Evolutionary conservation across 1,140 invertebrate species (phyloP), one percentile per base, ranked within the genome.

Genomic region (Polyergus mexicanus): DNA sequence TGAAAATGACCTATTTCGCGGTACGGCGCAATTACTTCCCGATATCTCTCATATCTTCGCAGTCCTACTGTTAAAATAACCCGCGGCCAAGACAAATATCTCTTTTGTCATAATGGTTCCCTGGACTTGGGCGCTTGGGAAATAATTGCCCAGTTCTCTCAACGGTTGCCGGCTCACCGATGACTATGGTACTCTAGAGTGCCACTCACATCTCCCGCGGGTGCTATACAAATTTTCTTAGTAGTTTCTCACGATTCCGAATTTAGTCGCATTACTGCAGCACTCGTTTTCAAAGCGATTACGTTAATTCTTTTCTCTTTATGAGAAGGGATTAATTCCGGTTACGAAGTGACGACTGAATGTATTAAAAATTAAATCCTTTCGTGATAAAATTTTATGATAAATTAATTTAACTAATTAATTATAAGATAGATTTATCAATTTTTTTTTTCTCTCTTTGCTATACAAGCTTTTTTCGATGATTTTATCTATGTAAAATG

Each of bases 71-170:
- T 80, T 80, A 83, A 74, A 83, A 83, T 60, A 74, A 74, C 78
- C 25, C 78, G 54, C 68, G 68, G 68, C 68, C 68, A 83, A 62
- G 54, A 74, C 38, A 72, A 83, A 83, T 83, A 83, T 83, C 78
- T 62, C 78, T 83, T 83, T 83, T 60, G 68, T 74, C 54, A 60
- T 83, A 83, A 83, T 83, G 54, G 54, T 35, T 74, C 78, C 54
- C 68, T 16, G 78, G 71, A 72, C 68, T 54, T 72, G 66, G 35
- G 38, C 77, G 66, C 38, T 81, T 32, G 68, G 41, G 56, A 83
- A 83, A 83, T 83, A 74, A 83, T 83, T 83, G 78, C 68, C 41
- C 54, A 28, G 54, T 74, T 81, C 41, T 68, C 35, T 66, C 77
- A 81, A n/a, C 78, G 66, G 68, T 47, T 74, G 25, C 60, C 78